These are phyloP conservation scores for Helostoma temminkii DNA, from an alignment of 2,797 vertebrate genomes.

Conservation along the genomic window DNA sequence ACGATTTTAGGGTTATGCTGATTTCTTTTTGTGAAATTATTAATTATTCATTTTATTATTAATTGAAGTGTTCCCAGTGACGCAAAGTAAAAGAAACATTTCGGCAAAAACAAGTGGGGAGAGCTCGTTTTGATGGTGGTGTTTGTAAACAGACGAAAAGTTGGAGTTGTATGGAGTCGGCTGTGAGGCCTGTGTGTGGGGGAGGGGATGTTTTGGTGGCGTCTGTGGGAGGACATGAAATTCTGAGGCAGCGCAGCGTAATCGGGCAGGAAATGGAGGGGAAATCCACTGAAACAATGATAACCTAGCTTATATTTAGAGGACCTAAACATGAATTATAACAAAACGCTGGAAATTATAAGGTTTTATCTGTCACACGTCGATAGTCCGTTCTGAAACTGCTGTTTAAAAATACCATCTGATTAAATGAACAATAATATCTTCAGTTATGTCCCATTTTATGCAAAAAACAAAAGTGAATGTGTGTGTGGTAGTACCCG, in stretches of 20 bases:
- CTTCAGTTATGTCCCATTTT: not conserved
- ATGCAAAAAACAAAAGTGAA: constrained; percentile 8
- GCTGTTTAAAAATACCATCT: too few relatives aligned
- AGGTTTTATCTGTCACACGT: too few relatives aligned
- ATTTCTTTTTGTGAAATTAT: not conserved
- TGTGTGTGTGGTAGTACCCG: constrained; percentile 9
- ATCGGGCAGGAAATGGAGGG: constrained; percentile 30
- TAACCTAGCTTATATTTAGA: not conserved
- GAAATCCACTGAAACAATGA: constrained; percentile 14
- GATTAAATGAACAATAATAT: not conserved
- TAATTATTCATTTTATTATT: too few relatives aligned
- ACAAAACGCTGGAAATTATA: not conserved
- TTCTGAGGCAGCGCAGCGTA: not conserved
- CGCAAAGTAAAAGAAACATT: not conserved
- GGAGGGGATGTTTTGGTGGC: constrained; percentile 54
- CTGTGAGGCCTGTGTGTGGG: constrained; percentile 44
- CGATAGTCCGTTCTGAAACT: fast-evolving
- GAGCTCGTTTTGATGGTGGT: not conserved
- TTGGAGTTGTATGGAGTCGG: constrained; percentile 31
- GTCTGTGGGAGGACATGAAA: constrained; percentile 40
- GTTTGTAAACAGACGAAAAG: constrained; percentile 82
- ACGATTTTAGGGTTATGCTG: too few relatives aligned
- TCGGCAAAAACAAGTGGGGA: not conserved
- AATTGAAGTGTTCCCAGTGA: not conserved
- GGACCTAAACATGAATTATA: not conserved